Evolutionary conservation across 2,113 vertebrate genomes (phyloP).

Genomic region (Xerus inauris): DNA sequence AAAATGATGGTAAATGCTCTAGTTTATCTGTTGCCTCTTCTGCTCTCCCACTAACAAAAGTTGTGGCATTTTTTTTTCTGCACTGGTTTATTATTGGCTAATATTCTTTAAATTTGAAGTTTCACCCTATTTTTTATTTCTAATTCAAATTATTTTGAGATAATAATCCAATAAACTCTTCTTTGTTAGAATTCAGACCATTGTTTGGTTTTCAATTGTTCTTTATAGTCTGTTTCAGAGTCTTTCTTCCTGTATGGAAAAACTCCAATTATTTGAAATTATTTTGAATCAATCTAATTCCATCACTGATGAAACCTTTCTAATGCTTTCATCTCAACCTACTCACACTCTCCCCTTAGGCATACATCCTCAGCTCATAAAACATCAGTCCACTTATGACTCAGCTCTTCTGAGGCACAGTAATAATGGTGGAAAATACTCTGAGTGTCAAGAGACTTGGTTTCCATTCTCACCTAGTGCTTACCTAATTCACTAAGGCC

Average conservation of each 20-base stretch:
- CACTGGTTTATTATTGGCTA: neutral
- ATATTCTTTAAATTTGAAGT: neutral
- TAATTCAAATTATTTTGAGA: neutral
- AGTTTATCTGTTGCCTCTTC: neutral
- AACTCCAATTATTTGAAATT: constrained; percentile 9
- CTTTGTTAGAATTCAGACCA: constrained; percentile 7
- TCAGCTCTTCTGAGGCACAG: neutral
- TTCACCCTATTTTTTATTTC: constrained; percentile 18
- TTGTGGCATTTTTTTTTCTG: neutral
- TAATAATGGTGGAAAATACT: neutral
- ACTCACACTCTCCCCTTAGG: neutral
- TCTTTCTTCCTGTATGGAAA: constrained; percentile 19
- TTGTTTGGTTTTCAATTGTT: neutral
- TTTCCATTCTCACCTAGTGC: neutral
- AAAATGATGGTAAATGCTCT: neutral
- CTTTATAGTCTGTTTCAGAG: neutral
- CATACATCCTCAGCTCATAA: neutral
- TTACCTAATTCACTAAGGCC: neutral
- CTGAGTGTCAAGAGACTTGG: neutral
- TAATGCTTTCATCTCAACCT: neutral
- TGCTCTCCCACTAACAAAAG: neutral
- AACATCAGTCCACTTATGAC: neutral
- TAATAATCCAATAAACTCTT: neutral
- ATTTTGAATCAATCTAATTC: constrained; percentile 49
- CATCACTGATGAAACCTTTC: neutral